Conservation (phyloP, 2,797 vertebrate species). For the Sphenodon punctatus region DNA sequence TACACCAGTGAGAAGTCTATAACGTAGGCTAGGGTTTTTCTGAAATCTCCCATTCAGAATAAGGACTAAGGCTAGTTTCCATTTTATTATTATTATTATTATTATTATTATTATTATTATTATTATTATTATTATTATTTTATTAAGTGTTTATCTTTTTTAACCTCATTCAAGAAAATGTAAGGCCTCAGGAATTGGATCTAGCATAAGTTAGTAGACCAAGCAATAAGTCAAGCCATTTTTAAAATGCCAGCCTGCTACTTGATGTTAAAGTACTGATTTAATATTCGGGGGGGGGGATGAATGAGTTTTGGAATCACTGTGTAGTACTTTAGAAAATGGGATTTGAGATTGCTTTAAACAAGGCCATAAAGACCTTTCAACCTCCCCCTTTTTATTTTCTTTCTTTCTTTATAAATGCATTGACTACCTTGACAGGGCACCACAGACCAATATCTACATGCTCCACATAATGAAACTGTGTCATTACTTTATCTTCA, state of each 20-base stretch:
- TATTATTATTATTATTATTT: too few relatives aligned
- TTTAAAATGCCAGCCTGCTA: conserved; percentile 18
- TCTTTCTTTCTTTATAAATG: conserved; percentile 38
- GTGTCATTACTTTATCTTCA: conserved; percentile 55
- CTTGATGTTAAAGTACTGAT: conserved; percentile 19
- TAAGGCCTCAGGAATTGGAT: conserved; percentile 15
- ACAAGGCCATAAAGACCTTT: conserved; percentile 68
- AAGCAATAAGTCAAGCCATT: conserved; percentile 6
- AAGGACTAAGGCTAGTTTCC: not conserved
- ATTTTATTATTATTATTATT: conserved; percentile 38
- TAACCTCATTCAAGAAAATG: conserved; percentile 35
- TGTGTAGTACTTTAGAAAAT: conserved; percentile 66
- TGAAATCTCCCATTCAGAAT: conserved; percentile 1
- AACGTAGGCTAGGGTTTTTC: not conserved
- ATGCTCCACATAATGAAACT: conserved; percentile 72
- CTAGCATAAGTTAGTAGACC: conserved; percentile 13
- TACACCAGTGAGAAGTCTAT: too few relatives aligned
- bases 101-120: too few relatives aligned
- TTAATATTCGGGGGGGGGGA: conserved; percentile 58
- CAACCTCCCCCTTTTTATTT: conserved; percentile 37
- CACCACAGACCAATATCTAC: conserved; percentile 66
- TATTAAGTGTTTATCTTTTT: conserved; percentile 5
- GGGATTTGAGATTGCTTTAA: conserved; percentile 65
- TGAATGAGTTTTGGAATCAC: conserved; percentile 55
- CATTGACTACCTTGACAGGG: conserved; percentile 30